These are phyloP conservation scores for Manacus vitellinus DNA, from an alignment of 2,113 vertebrate genomes.

Conservation along the genomic window DNA sequence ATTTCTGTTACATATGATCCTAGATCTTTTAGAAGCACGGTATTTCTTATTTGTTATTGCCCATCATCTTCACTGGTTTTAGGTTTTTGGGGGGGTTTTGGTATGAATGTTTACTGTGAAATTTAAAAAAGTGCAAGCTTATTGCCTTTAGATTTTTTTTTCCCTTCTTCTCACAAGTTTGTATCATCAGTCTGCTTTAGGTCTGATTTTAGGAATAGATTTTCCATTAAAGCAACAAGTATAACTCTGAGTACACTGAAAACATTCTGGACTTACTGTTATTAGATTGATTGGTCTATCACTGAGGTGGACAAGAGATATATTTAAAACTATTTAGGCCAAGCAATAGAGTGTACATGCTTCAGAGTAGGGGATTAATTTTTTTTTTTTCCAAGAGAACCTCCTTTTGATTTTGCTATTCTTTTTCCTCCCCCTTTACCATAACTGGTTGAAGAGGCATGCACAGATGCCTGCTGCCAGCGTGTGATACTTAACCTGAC, in stretches of 20 bases:
- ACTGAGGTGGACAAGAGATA: not conserved
- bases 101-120: not conserved
- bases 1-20: not conserved
- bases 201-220: not conserved
- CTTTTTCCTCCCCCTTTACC: not conserved
- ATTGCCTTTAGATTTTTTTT: not conserved
- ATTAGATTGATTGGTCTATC: not conserved
- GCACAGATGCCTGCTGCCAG: constrained; percentile 75
- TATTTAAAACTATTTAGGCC: not conserved
- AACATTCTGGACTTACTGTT: not conserved
- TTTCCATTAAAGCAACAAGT: not conserved
- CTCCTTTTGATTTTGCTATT: not conserved
- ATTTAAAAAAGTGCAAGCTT: not conserved
- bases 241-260: not conserved
- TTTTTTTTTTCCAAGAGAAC: not conserved
- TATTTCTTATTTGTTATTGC: not conserved
- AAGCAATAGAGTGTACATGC: not conserved
- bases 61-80: not conserved
- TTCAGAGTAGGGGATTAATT: not conserved
- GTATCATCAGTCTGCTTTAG: not conserved
- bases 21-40: not conserved
- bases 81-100: not conserved
- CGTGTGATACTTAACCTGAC: constrained; percentile 76
- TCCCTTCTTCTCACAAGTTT: not conserved
- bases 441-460: constrained; percentile 68